A percentile compares a stretch with the other conserved stretches of the same genome.
These are phyloP conservation scores for Myotis davidii DNA, from an alignment of 2,113 vertebrate genomes.

Conservation along the genomic window DNA sequence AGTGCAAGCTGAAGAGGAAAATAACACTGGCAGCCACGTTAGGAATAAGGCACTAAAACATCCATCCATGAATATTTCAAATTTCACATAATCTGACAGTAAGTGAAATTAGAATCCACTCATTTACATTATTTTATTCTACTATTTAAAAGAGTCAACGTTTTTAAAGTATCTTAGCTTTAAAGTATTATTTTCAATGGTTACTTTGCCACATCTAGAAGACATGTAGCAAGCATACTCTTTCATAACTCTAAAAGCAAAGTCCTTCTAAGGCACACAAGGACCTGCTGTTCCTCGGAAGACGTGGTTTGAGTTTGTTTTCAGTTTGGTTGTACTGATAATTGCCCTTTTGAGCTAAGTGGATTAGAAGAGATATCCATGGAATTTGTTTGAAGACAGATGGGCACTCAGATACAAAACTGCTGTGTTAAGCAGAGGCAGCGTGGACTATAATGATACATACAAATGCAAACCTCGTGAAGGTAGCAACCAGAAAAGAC, in stretches of 20 bases:
- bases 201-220: not conserved
- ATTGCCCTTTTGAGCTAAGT: conserved; percentile 62
- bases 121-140: not conserved
- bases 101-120: not conserved
- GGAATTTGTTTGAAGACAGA: conserved; percentile 75
- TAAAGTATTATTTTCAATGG: not conserved
- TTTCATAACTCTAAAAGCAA: conserved; percentile 16
- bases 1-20: not conserved
- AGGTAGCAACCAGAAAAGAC: not conserved
- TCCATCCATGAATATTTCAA: not conserved
- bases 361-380: conserved; percentile 37
- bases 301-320: conserved; percentile 71
- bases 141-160: not conserved
- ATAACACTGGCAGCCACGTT: not conserved
- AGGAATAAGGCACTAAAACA: not conserved
- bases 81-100: not conserved
- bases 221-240: not conserved
- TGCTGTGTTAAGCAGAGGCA: conserved; percentile 54
- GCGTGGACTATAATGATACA: not conserved
- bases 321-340: not conserved
- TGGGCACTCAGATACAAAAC: conserved; percentile 53
- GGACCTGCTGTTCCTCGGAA: not conserved
- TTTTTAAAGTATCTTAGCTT: conserved; percentile 14
- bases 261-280: not conserved
- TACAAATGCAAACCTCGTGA: not conserved